Percentiles rank a stretch among this genome's conserved stretches.
Conservation (phyloP, 2,888 invertebrate genomes). For the Sminthurides aquaticus region DNA sequence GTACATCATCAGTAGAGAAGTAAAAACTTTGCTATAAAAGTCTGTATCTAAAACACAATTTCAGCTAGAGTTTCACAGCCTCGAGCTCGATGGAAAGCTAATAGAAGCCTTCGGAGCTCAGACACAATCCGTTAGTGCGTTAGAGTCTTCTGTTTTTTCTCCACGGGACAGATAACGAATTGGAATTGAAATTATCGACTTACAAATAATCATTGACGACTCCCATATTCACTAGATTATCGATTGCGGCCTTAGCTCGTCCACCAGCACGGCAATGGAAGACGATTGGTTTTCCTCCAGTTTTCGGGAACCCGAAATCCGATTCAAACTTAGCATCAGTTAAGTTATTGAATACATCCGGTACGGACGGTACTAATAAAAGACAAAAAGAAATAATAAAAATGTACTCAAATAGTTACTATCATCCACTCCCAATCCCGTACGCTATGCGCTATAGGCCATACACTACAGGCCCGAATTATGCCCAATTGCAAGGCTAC, state of each 20-base stretch:
- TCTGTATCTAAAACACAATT: too few relatives aligned
- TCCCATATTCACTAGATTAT: conserved; percentile 11
- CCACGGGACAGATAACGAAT: not conserved
- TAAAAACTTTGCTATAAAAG: too few relatives aligned
- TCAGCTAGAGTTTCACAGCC: too few relatives aligned
- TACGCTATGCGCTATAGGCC: too few relatives aligned
- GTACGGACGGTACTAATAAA: conserved; percentile 16
- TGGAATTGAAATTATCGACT: conserved; percentile 5
- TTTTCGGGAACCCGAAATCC: conserved; percentile 9
- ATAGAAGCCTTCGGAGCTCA: too few relatives aligned
- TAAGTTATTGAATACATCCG: conserved; percentile 19
- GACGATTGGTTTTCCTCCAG: conserved; percentile 9
- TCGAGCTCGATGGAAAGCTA: too few relatives aligned
- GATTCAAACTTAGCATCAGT: conserved; percentile 11
- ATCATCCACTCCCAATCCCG: too few relatives aligned
- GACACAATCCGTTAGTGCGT: too few relatives aligned
- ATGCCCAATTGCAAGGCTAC: too few relatives aligned
- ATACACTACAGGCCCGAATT: too few relatives aligned
- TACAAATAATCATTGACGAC: conserved; percentile 12
- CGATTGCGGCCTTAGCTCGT: conserved; percentile 17
- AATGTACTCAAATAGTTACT: not conserved
- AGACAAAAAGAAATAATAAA: not conserved
- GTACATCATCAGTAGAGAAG: too few relatives aligned
- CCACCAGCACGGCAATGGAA: conserved; percentile 14
- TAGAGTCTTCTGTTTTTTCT: too few relatives aligned